A percentile compares a stretch with the other conserved stretches of the same genome.
These are phyloP conservation scores for Podarcis raffonei DNA, from an alignment of 2,113 vertebrate species.

Conservation along the genomic window DNA sequence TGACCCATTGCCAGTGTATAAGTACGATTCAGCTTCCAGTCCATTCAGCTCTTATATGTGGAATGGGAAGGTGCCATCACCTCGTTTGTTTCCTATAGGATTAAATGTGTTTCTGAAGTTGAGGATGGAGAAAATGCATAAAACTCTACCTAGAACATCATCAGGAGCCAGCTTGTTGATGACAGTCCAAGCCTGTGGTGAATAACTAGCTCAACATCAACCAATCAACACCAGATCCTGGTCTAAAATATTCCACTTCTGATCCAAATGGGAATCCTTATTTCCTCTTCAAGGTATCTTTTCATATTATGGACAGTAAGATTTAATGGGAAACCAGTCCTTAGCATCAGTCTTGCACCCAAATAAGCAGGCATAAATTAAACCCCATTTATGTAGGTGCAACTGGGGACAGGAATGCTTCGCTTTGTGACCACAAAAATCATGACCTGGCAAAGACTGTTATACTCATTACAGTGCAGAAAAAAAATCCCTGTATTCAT, in stretches of 20 bases:
- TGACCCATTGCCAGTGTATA: no score
- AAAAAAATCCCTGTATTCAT: neutral
- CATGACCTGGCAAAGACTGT: neutral
- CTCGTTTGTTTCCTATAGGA: neutral
- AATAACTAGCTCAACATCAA: neutral
- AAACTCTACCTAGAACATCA: constrained; percentile 13
- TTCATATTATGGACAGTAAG: neutral
- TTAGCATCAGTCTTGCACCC: neutral
- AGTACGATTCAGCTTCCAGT: no score
- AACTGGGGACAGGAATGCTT: neutral
- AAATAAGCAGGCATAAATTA: neutral
- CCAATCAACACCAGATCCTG: neutral
- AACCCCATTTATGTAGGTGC: neutral
- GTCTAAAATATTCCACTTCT: neutral
- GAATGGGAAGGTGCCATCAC: no score
- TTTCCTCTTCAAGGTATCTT: neutral
- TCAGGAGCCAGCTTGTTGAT: neutral
- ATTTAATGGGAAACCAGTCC: neutral
- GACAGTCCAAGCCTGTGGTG: neutral
- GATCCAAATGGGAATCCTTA: neutral
- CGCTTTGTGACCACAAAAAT: neutral
- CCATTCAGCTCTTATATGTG: no score
- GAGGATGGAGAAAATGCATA: constrained; percentile 12
- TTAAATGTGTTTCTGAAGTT: constrained; percentile 20
- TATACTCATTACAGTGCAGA: neutral